These are phyloP conservation scores for Oreochromis aureus DNA, from an alignment of 2,113 vertebrate genomes.

Conservation along the genomic window DNA sequence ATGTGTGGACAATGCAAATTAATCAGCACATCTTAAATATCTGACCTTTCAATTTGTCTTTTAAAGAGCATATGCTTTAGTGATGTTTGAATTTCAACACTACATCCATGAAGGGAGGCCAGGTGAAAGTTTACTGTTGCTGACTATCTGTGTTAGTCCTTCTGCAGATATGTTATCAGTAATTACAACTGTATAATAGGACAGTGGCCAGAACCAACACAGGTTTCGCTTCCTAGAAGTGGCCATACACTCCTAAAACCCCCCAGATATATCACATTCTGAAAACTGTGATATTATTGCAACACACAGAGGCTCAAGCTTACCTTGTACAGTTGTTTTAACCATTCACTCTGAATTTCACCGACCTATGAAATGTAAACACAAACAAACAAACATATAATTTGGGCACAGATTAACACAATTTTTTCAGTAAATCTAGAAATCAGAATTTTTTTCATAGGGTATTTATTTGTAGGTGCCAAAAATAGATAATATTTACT, in stretches of 20 bases:
- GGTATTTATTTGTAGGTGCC: neutral
- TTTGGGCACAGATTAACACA: rapidly evolving
- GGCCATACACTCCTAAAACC: rapidly evolving
- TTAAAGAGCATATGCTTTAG: neutral
- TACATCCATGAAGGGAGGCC: neutral
- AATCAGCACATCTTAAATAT: neutral
- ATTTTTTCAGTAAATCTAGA: neutral
- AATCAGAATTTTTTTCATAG: neutral
- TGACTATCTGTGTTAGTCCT: neutral
- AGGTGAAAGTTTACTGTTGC: neutral
- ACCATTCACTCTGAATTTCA: conserved; percentile 73
- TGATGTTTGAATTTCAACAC: neutral
- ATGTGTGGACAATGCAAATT: neutral
- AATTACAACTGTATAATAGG: neutral
- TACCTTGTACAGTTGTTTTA: conserved; percentile 74
- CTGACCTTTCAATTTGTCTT: neutral
- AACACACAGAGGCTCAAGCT: neutral
- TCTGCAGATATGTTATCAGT: neutral
- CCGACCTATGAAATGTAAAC: conserved; percentile 55
- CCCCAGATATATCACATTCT: neutral
- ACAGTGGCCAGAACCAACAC: neutral
- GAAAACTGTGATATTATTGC: neutral
- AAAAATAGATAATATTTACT: neutral
- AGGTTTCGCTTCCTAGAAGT: neutral
- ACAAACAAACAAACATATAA: neutral